Percentiles rank a stretch among this genome's conserved stretches.
These are phyloP conservation scores for Phylloscopus trochilus DNA, from an alignment of 2,113 vertebrate species.

Conservation along the genomic window DNA sequence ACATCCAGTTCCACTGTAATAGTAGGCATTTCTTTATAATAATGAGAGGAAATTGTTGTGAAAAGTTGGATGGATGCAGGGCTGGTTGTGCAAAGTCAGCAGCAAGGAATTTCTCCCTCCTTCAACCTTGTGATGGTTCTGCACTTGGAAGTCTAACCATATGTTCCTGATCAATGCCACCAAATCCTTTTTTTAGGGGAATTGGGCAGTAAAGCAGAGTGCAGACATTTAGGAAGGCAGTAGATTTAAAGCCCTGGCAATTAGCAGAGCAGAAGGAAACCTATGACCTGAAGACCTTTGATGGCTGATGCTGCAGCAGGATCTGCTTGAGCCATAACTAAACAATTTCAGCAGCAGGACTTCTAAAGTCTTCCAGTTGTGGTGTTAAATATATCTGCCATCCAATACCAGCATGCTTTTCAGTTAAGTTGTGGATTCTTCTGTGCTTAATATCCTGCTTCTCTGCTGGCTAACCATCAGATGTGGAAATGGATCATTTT, in stretches of 20 bases:
- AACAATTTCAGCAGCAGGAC: not conserved
- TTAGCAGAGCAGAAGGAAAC: not conserved
- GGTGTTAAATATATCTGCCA: not conserved
- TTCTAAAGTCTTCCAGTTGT: not conserved
- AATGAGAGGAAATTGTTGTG: not conserved
- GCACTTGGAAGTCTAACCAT: not conserved
- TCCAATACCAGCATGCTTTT: not conserved
- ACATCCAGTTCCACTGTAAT: not conserved
- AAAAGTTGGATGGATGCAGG: not conserved
- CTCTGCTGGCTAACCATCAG: not conserved
- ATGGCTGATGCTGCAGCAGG: conserved; percentile 1
- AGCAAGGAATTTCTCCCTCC: not conserved
- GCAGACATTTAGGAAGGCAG: not conserved
- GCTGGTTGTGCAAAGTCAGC: not conserved
- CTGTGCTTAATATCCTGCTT: not conserved
- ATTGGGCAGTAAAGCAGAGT: not conserved
- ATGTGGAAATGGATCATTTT: conserved; percentile 8
- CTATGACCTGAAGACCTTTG: not conserved
- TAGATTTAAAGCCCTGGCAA: not conserved
- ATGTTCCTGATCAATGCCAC: conserved; percentile 6
- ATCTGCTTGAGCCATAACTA: not conserved
- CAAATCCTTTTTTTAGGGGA: not conserved
- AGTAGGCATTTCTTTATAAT: not conserved
- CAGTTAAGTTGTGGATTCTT: not conserved
- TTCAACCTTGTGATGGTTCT: not conserved